Evolutionary conservation across 2,113 vertebrate species (phyloP).

Genomic region (Pollachius pollachius): DNA sequence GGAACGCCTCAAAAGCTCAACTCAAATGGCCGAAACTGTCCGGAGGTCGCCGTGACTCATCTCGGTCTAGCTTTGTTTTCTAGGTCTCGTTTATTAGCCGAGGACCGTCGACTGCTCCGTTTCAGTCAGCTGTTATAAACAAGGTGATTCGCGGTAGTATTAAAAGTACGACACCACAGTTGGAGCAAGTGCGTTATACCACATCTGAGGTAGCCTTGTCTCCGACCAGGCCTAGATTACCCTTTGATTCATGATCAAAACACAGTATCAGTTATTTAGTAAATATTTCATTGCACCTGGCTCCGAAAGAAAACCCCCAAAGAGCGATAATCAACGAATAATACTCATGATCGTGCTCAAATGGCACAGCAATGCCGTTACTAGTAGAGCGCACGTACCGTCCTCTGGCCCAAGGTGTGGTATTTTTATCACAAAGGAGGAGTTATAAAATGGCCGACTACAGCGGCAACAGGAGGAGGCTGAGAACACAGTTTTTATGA

Average conservation of each 20-base stretch:
- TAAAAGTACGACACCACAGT: constrained; percentile 1
- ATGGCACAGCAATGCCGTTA: constrained; percentile 21
- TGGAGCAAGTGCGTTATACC: constrained; percentile 56
- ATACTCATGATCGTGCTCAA: constrained; percentile 44
- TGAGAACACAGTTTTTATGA: no score
- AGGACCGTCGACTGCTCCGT: constrained; percentile 31
- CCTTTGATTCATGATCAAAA: constrained; percentile 22
- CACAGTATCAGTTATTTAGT: constrained; percentile 16
- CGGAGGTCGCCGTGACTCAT: not conserved
- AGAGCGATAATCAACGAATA: constrained; percentile 16
- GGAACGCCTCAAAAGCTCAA: no score
- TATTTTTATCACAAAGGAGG: constrained; percentile 33
- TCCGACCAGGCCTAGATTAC: constrained; percentile 36
- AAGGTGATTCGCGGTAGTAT: constrained; percentile 33
- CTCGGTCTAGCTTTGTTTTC: no score
- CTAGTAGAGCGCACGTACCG: constrained; percentile 26
- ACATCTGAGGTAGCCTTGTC: constrained; percentile 63
- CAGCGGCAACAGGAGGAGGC: constrained; percentile 54
- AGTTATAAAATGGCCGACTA: constrained; percentile 37
- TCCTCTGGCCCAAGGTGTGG: constrained; percentile 29
- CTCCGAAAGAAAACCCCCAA: not conserved
- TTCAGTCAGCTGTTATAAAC: constrained; percentile 41
- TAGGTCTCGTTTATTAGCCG: no score
- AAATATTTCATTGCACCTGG: constrained; percentile 20
- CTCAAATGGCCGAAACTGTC: no score